Conservation (phyloP, 2,888 invertebrate genomes). For the Taphrorychus bicolor region DNA sequence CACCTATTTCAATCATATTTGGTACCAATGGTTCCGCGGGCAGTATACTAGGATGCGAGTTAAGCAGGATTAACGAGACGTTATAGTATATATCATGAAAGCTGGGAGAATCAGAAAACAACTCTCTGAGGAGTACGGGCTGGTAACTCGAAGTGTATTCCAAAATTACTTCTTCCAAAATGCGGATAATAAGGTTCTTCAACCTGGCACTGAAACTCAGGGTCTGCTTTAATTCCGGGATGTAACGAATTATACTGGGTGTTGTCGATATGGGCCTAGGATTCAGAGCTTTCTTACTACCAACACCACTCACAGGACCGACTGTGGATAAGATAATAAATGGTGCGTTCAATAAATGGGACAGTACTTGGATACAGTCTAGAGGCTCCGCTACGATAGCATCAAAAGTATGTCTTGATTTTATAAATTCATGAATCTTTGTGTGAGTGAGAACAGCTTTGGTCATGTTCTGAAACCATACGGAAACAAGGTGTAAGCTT, state of each 20-base stretch:
- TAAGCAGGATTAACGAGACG: constrained; percentile 17
- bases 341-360: constrained; percentile 51
- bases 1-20: constrained; percentile 66
- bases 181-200: constrained; percentile 38
- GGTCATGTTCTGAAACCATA: not conserved
- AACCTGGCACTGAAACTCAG: constrained; percentile 49
- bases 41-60: constrained; percentile 22
- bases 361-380: constrained; percentile 58
- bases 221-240: constrained; percentile 62
- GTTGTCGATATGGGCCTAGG: constrained; percentile 59
- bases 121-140: constrained; percentile 2
- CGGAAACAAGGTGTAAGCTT: too few relatives aligned
- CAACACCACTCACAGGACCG: constrained; percentile 59
- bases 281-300: constrained; percentile 61
- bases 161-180: constrained; percentile 43
- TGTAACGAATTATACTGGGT: constrained; percentile 60
- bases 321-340: constrained; percentile 49
- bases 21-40: constrained; percentile 60
- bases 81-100: constrained; percentile 4
- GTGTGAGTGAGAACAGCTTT: not conserved
- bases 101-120: constrained; percentile 9
- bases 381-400: constrained; percentile 48
- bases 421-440: constrained; percentile 38
- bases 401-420: constrained; percentile 35
- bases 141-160: constrained; percentile 39